A percentile compares a stretch with the other conserved stretches of the same genome.
These are phyloP conservation scores for Corythoichthys haematopterus DNA, from an alignment of 2,113 vertebrate genomes.

Conservation along the genomic window DNA sequence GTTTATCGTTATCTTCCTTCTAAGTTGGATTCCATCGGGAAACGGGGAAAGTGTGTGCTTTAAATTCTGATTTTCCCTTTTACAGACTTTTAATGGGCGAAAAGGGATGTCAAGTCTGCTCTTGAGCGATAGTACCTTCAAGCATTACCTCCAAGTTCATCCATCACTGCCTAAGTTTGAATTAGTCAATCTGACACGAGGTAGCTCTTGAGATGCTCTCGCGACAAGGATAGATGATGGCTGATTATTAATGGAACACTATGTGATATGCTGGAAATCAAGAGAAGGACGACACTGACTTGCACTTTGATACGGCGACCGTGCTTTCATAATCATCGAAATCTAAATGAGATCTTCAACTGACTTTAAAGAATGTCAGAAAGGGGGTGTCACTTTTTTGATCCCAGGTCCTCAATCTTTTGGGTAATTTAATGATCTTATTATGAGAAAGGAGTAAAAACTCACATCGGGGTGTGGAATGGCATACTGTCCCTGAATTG, in stretches of 20 bases:
- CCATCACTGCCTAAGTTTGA: slow-evolving; percentile 62
- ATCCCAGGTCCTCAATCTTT: neutral
- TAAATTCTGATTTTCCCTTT: slow-evolving; percentile 34
- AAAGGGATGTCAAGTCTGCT: slow-evolving; percentile 37
- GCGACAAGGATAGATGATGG: slow-evolving; percentile 58
- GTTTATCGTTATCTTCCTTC: slow-evolving; percentile 14
- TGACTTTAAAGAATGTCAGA: neutral
- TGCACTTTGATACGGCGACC: slow-evolving; percentile 18
- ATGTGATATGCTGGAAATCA: slow-evolving; percentile 32
- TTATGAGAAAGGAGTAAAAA: slow-evolving; percentile 38
- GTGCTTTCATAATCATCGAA: slow-evolving; percentile 4
- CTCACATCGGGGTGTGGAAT: slow-evolving; percentile 98
- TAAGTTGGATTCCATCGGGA: slow-evolving; percentile 36
- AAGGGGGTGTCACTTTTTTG: neutral
- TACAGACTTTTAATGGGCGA: slow-evolving; percentile 55
- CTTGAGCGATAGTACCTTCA: slow-evolving; percentile 67
- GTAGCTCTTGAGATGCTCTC: slow-evolving; percentile 43
- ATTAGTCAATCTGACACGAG: slow-evolving; percentile 56
- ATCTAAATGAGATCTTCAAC: neutral
- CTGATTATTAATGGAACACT: slow-evolving; percentile 54
- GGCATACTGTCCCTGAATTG: slow-evolving; percentile 98
- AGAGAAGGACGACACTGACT: slow-evolving; percentile 26
- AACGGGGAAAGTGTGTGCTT: slow-evolving; percentile 17
- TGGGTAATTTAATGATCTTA: neutral
- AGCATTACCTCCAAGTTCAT: slow-evolving; percentile 45